Evolutionary conservation across 2,888 invertebrate genomes (phyloP).

Genomic region (Sisyra nigra): DNA sequence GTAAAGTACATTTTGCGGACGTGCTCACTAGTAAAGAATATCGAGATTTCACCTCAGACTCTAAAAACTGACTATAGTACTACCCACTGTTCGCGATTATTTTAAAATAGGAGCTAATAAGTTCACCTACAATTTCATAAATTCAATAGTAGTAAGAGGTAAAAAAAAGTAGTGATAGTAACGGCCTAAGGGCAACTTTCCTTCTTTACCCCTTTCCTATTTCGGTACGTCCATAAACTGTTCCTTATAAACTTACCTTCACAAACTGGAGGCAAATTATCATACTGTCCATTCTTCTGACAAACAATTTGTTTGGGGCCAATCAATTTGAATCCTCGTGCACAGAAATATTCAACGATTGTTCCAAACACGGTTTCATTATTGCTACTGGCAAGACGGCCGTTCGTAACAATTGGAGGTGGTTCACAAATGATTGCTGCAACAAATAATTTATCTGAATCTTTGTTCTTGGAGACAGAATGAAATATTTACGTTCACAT

Average conservation of each 20-base stretch:
- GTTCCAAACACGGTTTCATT: slow-evolving; percentile 55
- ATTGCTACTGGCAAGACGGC: slow-evolving; percentile 31
- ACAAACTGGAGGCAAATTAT: slow-evolving; percentile 58
- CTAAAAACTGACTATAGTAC: too few species aligned
- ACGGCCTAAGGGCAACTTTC: too few species aligned
- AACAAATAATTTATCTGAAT: slow-evolving; percentile 11
- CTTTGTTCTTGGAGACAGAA: background rate
- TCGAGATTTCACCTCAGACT: too few species aligned
- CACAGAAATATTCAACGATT: slow-evolving; percentile 59
- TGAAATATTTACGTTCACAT: slow-evolving; percentile 49
- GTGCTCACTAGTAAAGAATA: too few species aligned
- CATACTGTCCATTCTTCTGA: slow-evolving; percentile 62
- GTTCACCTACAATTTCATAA: too few species aligned
- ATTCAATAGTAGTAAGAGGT: too few species aligned
- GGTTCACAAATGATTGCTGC: slow-evolving; percentile 57
- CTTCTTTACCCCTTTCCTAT: background rate
- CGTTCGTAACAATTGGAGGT: slow-evolving; percentile 48
- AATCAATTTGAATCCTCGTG: slow-evolving; percentile 46
- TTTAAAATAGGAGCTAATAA: too few species aligned
- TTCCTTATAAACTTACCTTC: slow-evolving; percentile 31
- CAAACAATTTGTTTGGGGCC: slow-evolving; percentile 56
- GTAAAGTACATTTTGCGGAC: too few species aligned
- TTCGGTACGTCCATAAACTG: background rate
- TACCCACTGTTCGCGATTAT: too few species aligned
- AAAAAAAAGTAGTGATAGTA: too few species aligned